Evolutionary conservation across 2,113 vertebrate species (phyloP).

Genomic region (Amblyornis subalaris): DNA sequence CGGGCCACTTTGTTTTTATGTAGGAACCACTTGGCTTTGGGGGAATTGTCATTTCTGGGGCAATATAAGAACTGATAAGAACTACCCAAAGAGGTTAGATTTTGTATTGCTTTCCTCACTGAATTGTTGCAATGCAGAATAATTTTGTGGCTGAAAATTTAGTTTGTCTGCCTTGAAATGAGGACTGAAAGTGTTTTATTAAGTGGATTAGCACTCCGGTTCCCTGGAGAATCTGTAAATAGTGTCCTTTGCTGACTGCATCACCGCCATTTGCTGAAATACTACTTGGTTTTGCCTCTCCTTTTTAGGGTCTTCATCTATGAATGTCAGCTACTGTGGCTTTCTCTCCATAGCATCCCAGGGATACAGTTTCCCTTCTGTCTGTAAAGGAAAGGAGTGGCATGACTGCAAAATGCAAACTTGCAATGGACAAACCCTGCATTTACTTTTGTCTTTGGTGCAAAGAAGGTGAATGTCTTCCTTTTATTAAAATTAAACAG

Average conservation of each 20-base stretch:
- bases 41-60: neutral
- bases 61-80: neutral
- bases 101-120: neutral
- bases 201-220: neutral
- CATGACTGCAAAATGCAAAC: neutral
- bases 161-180: neutral
- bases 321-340: neutral
- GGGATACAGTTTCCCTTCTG: neutral
- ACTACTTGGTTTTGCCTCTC: neutral
- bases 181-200: neutral
- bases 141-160: neutral
- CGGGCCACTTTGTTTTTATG: neutral
- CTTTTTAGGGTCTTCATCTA: neutral
- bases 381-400: neutral
- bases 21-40: neutral
- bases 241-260: neutral
- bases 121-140: neutral
- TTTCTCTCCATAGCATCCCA: neutral
- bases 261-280: neutral
- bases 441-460: neutral
- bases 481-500: neutral
- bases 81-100: neutral
- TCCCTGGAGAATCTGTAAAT: neutral
- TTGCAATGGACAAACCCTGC: fast-evolving
- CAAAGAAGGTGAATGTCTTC: neutral